Evolutionary conservation across 1,140 invertebrate species (phyloP), one percentile per base, ranked within the genome.

Genomic region (Chelonus insularis): DNA sequence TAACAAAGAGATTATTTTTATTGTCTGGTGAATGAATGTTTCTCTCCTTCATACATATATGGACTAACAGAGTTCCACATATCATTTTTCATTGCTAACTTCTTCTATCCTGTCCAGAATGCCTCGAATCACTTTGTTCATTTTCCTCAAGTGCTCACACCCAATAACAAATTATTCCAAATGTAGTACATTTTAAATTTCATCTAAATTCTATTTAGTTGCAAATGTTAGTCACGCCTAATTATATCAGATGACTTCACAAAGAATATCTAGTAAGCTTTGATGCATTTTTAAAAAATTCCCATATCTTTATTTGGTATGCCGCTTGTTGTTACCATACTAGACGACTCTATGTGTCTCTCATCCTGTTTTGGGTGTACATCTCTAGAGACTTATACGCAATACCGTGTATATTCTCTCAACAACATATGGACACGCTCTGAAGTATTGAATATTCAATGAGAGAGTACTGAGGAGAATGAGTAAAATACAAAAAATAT

Each of bases 381-480:
- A 29, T 55, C 54, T 29, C 54, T n/a, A 25, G 54, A 29, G 54
- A 32, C 37, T 56, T 56, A 43, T 43, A 29, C 21, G 54, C 39
- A 45, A 55, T 55, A 36, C 20, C 52, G 39, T 55, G 34, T 55
- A 55, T 55, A 50, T 25, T 37, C 52, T 37, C 32, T 20, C 18
- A 51, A 9, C 29, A 59, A 50, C 57, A 59, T 59, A 59, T 51
- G 57, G 45, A 51, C 47, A 6, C 20, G 43, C 32, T 41, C 18
- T 14, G n/a, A 20, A 34, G 37, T 47, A 48, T 59, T 59, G 57
- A 48, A 59, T 59, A 51, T 48, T 39, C 57, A 59, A 59, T 59
- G 57, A 59, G 57, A 51, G 1, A n/a, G 12, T 39, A 25, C 45
- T n/a, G n/a, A n/a, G 3, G 34, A 39, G 37, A 21, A 51, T 14